These are phyloP conservation scores for Rhagophthalmus giganteus DNA, from an alignment of 2,888 invertebrate species.

Conservation along the genomic window DNA sequence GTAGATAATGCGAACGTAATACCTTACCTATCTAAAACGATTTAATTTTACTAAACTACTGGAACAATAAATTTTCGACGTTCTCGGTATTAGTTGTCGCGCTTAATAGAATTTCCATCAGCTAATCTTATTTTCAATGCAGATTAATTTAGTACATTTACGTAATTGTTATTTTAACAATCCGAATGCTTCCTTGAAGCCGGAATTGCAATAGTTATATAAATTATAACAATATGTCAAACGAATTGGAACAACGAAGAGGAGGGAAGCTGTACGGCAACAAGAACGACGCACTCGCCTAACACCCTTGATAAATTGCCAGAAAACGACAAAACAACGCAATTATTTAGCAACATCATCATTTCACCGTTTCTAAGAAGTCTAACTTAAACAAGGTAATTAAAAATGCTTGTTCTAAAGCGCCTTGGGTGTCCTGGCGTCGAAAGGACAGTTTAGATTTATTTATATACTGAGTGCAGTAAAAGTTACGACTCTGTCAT, in stretches of 20 bases:
- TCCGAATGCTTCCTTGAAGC: conserved; percentile 15
- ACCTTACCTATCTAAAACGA: conserved; percentile 6
- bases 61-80: conserved; percentile 5
- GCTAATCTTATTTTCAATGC: conserved; percentile 1
- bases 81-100: too few relatives aligned
- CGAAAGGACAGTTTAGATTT: conserved; percentile 16
- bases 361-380: conserved; percentile 27
- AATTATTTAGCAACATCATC: conserved; percentile 31
- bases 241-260: conserved; percentile 30
- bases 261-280: conserved; percentile 29
- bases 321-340: conserved; percentile 31
- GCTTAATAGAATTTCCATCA: conserved; percentile 4
- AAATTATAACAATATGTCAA: conserved; percentile 32
- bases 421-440: conserved; percentile 23
- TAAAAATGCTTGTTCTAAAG: conserved; percentile 24
- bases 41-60: conserved; percentile 2
- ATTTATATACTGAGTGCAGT: conserved; percentile 11
- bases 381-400: conserved; percentile 26
- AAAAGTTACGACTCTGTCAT: neutral
- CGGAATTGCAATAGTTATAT: conserved; percentile 25
- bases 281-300: conserved; percentile 29
- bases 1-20: too few relatives aligned
- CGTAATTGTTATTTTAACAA: conserved; percentile 21
- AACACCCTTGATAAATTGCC: conserved; percentile 30
- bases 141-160: conserved; percentile 7